These are phyloP conservation scores for Drosophila falleni DNA, from an alignment of 2,888 invertebrate species.

Conservation along the genomic window DNA sequence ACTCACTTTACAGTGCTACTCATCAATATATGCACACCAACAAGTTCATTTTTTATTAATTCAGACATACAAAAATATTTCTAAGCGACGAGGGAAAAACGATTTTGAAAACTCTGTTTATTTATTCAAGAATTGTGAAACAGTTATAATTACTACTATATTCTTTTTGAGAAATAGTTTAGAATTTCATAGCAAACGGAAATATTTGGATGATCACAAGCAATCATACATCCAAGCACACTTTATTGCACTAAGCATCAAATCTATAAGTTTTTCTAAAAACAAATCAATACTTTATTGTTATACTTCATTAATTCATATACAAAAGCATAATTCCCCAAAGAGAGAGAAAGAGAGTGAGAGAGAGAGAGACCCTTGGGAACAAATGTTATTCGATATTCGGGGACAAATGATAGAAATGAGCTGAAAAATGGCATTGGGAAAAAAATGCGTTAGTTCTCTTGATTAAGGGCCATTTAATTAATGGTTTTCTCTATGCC, in stretches of 20 bases:
- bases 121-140: too few species aligned
- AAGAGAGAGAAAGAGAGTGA: constrained; percentile 1
- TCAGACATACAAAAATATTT: neutral
- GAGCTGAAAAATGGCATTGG: constrained; percentile 48
- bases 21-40: constrained; percentile 19
- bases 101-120: too few species aligned
- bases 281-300: constrained; percentile 11
- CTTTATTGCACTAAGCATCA: too few species aligned
- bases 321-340: constrained; percentile 21
- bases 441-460: constrained; percentile 22
- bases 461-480: constrained; percentile 54
- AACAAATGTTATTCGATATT: constrained; percentile 13
- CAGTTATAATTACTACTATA: too few species aligned
- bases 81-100: too few species aligned
- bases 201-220: too few species aligned
- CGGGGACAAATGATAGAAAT: constrained; percentile 52
- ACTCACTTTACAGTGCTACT: constrained; percentile 16
- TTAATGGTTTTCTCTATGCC: constrained; percentile 57
- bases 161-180: too few species aligned
- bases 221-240: too few species aligned
- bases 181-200: too few species aligned
- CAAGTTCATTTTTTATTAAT: neutral
- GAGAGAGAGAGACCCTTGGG: neutral
- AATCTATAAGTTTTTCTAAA: neutral
- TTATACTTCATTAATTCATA: constrained; percentile 8